Conservation (phyloP, 2,797 vertebrate genomes). For the Sitta carolinensis region DNA sequence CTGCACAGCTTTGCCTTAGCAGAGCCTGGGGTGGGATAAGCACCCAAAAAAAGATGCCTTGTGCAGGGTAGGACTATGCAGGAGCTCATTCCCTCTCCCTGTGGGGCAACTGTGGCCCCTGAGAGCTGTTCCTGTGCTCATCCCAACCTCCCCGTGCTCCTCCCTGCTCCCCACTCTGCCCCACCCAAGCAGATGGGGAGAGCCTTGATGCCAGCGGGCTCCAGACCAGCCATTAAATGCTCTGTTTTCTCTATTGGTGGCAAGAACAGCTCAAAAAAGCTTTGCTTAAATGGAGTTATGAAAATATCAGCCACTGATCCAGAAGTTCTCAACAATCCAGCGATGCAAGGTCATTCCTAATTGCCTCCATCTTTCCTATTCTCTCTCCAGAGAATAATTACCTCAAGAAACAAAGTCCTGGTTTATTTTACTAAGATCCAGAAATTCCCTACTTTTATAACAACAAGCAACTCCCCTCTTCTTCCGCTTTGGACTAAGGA, state of each 20-base stretch:
- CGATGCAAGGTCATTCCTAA: constrained; percentile 75
- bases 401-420: constrained; percentile 78
- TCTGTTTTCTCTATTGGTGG: constrained; percentile 53
- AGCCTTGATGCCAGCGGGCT: neutral
- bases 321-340: constrained; percentile 75
- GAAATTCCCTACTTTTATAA: constrained; percentile 72
- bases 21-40: neutral
- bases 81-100: neutral
- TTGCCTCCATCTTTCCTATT: constrained; percentile 79
- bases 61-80: accelerated
- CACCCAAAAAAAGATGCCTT: neutral
- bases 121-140: neutral
- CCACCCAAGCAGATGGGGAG: neutral
- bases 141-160: neutral
- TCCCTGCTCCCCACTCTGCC: neutral
- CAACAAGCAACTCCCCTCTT: constrained; percentile 69
- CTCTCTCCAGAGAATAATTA: constrained; percentile 79
- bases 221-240: neutral
- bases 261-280: constrained; percentile 54
- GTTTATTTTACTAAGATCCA: constrained; percentile 81
- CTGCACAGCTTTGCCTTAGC: neutral
- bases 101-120: neutral
- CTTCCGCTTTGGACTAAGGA: constrained; percentile 68
- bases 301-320: constrained; percentile 76
- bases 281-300: constrained; percentile 69